Evolutionary conservation across 2,113 vertebrate genomes (phyloP), one percentile per base, ranked within the genome.

Genomic region (Arvicanthis niloticus): DNA sequence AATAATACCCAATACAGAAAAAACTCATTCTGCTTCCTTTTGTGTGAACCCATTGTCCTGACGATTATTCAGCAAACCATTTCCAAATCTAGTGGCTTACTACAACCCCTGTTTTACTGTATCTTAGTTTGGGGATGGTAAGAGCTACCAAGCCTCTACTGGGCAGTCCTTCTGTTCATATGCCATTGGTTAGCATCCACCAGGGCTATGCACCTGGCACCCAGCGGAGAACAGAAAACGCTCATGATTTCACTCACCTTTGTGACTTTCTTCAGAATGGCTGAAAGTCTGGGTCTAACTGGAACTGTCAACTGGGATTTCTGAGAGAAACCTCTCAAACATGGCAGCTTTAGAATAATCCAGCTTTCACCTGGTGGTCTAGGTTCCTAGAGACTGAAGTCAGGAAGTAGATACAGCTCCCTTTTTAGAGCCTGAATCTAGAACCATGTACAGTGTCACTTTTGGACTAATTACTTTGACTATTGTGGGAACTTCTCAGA

Each of bases 141-240:
- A 84, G 68, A 58, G 10, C 51, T 67, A 58, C 34, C 26, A 62
- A 34, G 1, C 17, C 42, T 89, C 19, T 37, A 3, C 26, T 48
- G 24, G 45, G 24, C 12, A 60, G 40, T 12, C 58, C 45, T 95
- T 84, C 58, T 70, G 42, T 19, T 53, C 51, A 11, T 34, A 5
- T 65, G 45, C 19, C 6, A 45, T 12, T 48, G 26, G 22, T 2
- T 48, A 26, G 40, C 7, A 2, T 40, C 0, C 5, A 42, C 0
- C 60, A 37, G 16, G 42, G 13, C 31, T 77, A 48, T 45, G 65
- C 16, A 67, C 5, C 24, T 89, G 16, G 3, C 15, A 34, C 16
- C 60, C 26, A 62, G 17, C 17, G 8, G n/a, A 84, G 19, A 29
- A 10, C 0, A n/a, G 11, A 40, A 31, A 31, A 15, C 13, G 24